Base-by-base conservation (phyloP, 1,140 invertebrate genomes). In the Pogonus chalceus region DNA sequence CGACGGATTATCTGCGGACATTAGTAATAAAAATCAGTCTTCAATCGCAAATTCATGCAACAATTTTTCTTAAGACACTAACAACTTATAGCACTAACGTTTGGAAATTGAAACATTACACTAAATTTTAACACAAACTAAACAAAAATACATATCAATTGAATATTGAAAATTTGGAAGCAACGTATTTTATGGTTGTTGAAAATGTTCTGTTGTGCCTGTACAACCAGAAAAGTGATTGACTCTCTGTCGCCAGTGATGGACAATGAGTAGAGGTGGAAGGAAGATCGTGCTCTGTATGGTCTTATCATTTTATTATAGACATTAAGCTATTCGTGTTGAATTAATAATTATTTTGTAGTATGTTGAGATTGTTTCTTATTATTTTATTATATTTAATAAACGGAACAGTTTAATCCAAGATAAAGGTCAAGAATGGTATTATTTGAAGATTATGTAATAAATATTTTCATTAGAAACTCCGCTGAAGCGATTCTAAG, bases 1-100 rank as follows among this genome's bases (percentile, higher is more conserved):
- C 51, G 77, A 79, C 2, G 79, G 79, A 62, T 80, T 80, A 69
- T 80, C 79, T 80, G 76, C 56, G 64, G 71, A 65, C 60, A 70
- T 49, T 43, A 49, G 62, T 59, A 54, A 2, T 2, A 18, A 49
- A 9, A 31, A 51, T 51, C 7, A 31, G 50, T 51, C 23, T 51
- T 12, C 22, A 47, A 47, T 47, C n/a, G 9, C n/a, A 47, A 20
- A n/a, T 16, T 10, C 43, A 16, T 47, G 21, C 43, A n/a, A 16
- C n/a, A 47, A 47, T n/a, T 20, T 20, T 16, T 47, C 9, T 47
- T 47, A 16, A 47, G 43, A 10, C n/a, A 10, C 7, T 7, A 4
- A n/a, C 20, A 2, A 48, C 26, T 31, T 31, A 48, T 18, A 21
- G 22, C 20, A 14, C 46, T 12, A 48, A n/a, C 12, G 22, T 48